phyloP scores from a whole-genome alignment of 2,888 invertebrate genomes.

The Candidula unifasciata region DNA sequence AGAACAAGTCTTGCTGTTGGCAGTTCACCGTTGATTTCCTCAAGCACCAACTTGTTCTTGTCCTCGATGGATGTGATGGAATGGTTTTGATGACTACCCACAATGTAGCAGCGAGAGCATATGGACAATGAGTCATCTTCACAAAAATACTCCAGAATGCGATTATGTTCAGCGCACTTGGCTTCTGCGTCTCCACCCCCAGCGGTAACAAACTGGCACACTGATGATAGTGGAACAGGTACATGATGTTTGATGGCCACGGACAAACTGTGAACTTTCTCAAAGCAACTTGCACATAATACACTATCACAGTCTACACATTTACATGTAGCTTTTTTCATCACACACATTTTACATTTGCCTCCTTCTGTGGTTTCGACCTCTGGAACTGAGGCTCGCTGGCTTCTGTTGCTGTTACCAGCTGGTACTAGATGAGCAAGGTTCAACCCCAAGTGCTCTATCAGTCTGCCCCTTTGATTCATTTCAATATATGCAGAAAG shows the following conservation, averaged over 20 bases:
- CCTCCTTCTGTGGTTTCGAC: background rate
- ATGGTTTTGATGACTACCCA: constrained; percentile 75
- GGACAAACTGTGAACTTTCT: constrained; percentile 60
- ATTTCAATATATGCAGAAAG: constrained; percentile 19
- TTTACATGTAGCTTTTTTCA: constrained; percentile 60
- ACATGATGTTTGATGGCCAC: constrained; percentile 42
- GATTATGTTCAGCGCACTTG: constrained; percentile 48
- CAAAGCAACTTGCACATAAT: constrained; percentile 68
- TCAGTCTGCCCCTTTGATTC: constrained; percentile 25
- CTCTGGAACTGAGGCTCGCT: background rate
- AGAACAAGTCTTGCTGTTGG: constrained; percentile 23
- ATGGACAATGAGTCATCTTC: constrained; percentile 73
- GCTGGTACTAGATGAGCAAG: constrained; percentile 10
- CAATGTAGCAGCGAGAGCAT: constrained; percentile 76
- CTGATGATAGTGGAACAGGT: constrained; percentile 11
- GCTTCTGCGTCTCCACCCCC: background rate
- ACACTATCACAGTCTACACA: constrained; percentile 70
- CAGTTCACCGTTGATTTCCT: constrained; percentile 31
- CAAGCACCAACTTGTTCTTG: constrained; percentile 62
- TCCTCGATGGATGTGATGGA: constrained; percentile 74
- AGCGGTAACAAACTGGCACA: background rate
- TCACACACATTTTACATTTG: constrained; percentile 44
- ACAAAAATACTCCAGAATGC: constrained; percentile 75
- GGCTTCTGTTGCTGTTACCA: background rate
- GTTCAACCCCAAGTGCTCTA: background rate